Conservation (phyloP, 2,888 invertebrate species). For the Eretmocerus hayati region DNA sequence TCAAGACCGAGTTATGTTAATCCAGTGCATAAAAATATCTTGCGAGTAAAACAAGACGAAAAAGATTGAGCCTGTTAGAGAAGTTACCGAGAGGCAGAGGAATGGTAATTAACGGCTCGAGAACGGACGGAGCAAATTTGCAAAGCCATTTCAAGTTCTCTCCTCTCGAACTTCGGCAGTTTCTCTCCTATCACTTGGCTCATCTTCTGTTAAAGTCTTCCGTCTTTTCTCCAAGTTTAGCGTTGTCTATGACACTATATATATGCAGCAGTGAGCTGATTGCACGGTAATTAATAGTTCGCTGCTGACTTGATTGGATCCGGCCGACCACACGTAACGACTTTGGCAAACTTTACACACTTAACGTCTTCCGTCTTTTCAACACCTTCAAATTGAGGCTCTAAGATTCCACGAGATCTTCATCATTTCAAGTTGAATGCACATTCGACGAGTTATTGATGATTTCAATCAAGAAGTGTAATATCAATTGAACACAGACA, state of each 20-base stretch:
- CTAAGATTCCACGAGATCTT: too few species aligned
- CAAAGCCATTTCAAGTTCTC: conserved; percentile 43
- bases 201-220: not conserved
- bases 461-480: too few species aligned
- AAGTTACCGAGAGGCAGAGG: not conserved
- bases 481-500: too few species aligned
- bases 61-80: too few species aligned
- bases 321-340: conserved; percentile 37
- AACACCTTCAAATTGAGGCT: too few species aligned
- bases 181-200: not conserved
- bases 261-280: not conserved
- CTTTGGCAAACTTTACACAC: conserved; percentile 40
- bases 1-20: too few species aligned
- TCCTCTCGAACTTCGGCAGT: too few species aligned
- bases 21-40: too few species aligned
- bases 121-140: conserved; percentile 41
- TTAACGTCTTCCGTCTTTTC: conserved; percentile 9
- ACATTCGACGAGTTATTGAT: too few species aligned
- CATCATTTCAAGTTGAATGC: too few species aligned
- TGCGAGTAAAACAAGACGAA: too few species aligned
- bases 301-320: conserved; percentile 36
- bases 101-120: conserved; percentile 37
- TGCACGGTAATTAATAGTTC: conserved; percentile 33
- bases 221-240: conserved; percentile 26
- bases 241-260: not conserved